Base-by-base conservation (phyloP, 2,888 invertebrate species). In the Halictus ligatus region DNA sequence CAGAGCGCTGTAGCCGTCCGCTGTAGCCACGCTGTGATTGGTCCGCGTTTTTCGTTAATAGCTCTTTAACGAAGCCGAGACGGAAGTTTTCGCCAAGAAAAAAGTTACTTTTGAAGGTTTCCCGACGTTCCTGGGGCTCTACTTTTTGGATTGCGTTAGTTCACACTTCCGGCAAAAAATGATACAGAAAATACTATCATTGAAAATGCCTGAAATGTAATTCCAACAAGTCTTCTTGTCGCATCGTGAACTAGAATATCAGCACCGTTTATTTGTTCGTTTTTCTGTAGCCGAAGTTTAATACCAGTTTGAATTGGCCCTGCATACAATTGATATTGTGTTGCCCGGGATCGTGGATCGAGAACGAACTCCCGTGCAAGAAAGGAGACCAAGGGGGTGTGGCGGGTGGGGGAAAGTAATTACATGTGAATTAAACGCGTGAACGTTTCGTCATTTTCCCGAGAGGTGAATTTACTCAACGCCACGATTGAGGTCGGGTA, bases 361-460 rank as follows among this genome's bases (percentile, higher is more conserved):
- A 10, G 35, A 54, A 48, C 69, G 54, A 74, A 35, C 21, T 54
- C 25, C 54, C 40, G 60, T 15, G 50, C 8, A 29, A 29, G 50
- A 73, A 18, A 64, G 10, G 43, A 15, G 54, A 69, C 29, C 29
- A 64, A n/a, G 46, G 21, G 64, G 35, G 50, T 35, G 35, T 2
- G 35, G 35, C 35, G 35, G 35, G 35, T 35, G 58, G 35, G 64
- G 46, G 40, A 15, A 67, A 58, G 74, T 69, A 69, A 74, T 82
- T 67, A 67, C 54, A 69, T 75, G 79, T 46, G 69, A 75, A 75
- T 75, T 46, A 75, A 74, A 75, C 73, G 58, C 29, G 40, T 29
- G 29, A 81, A 29, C 46, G 25, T 84, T 73, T 81, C 77, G 54
- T 81, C 77, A 81, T 67, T 54, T 64, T 71, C 21, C 18, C 58